These are phyloP conservation scores for Chrysomela aeneicollis DNA, from an alignment of 2,888 invertebrate genomes.

Conservation along the genomic window DNA sequence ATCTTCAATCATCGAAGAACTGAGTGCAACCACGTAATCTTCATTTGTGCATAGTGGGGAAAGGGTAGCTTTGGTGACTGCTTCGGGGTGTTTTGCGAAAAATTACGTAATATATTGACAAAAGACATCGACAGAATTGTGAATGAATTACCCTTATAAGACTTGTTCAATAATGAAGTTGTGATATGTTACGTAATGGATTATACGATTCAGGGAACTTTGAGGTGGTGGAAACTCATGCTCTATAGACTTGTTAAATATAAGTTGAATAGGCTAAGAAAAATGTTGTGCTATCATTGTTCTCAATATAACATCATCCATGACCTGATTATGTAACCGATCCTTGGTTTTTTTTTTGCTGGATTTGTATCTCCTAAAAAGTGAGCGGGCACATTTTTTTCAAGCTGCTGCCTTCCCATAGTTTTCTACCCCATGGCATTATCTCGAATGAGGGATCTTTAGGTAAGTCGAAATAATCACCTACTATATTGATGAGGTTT, in stretches of 20 bases:
- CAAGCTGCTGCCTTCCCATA: neutral
- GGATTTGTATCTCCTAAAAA: too few species aligned
- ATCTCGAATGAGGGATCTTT: neutral
- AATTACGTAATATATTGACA: neutral
- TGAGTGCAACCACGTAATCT: neutral
- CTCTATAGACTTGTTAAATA: neutral
- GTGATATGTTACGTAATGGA: neutral
- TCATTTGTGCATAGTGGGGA: neutral
- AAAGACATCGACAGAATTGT: neutral
- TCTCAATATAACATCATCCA: too few species aligned
- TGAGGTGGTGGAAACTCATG: neutral
- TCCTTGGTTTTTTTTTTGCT: too few species aligned
- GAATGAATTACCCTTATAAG: too few species aligned
- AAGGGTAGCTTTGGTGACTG: neutral
- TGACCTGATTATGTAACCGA: too few species aligned
- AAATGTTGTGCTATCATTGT: too few species aligned
- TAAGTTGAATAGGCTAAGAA: neutral
- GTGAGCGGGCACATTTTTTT: neutral
- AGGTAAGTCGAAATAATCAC: neutral
- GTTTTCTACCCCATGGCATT: neutral
- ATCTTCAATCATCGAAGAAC: constrained; percentile 3
- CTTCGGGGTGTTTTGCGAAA: neutral
- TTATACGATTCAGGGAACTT: neutral
- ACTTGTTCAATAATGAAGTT: neutral
- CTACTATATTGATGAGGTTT: too few species aligned